phyloP scores from a whole-genome alignment of 2,888 invertebrate genomes.

The Drosophila kuntzei region DNA sequence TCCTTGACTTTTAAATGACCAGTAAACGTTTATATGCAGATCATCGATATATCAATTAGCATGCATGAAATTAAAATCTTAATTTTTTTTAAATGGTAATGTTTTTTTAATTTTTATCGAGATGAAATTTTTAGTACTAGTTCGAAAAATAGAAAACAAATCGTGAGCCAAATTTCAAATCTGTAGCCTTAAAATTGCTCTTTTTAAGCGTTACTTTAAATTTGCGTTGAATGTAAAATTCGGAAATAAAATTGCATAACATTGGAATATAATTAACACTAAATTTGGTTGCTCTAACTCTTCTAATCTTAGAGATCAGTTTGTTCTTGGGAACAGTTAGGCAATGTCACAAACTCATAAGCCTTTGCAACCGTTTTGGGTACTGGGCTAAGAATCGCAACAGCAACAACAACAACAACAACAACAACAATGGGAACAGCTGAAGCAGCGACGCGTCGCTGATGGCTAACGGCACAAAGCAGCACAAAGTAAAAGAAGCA shows the following conservation, averaged over 20 bases:
- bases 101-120: no score
- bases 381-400: background rate
- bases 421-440: constrained; percentile 24
- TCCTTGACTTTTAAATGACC: no score
- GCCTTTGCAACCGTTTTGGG: background rate
- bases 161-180: background rate
- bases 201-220: no score
- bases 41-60: no score
- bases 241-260: no score
- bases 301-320: background rate
- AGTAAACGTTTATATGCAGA: no score
- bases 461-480: constrained; percentile 20
- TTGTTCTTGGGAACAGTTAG: background rate
- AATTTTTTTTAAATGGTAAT: no score
- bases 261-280: no score
- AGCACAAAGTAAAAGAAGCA: constrained; percentile 23
- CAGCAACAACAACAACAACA: constrained; percentile 12
- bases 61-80: no score
- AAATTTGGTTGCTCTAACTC: no score
- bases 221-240: no score
- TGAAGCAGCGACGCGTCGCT: constrained; percentile 26
- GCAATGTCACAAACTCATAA: background rate
- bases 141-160: background rate
- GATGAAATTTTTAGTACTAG: background rate
- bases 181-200: background rate